A percentile compares a stretch with the other conserved stretches of the same genome.
Conservation (phyloP, 1,140 invertebrate genomes). For the Drosophila parvula region DNA sequence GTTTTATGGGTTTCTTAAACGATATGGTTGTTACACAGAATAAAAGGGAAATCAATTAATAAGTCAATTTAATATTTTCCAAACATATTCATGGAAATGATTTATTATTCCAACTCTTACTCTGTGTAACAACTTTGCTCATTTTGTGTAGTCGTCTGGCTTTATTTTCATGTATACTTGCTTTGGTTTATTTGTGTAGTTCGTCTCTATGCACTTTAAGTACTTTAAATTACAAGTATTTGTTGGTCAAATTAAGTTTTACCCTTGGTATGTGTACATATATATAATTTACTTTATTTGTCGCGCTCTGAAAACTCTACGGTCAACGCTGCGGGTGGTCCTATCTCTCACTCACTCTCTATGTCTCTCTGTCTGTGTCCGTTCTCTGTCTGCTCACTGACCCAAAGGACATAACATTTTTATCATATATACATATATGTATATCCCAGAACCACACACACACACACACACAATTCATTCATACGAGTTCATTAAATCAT, state of each 20-base stretch:
- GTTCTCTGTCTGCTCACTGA: conserved; percentile 10
- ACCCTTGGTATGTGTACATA: conserved; percentile 21
- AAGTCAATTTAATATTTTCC: neutral
- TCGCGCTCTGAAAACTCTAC: conserved; percentile 44
- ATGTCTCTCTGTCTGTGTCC: neutral
- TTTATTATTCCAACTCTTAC: neutral
- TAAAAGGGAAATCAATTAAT: neutral
- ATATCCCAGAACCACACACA: conserved; percentile 4
- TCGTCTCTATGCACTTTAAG: conserved; percentile 21
- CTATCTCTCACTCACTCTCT: neutral
- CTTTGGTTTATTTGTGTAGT: conserved; percentile 35
- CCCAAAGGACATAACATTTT: conserved; percentile 19
- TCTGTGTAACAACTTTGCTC: neutral
- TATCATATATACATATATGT: conserved; percentile 13
- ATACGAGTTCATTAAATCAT: conserved; percentile 42
- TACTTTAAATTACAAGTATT: conserved; percentile 33
- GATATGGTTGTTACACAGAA: neutral
- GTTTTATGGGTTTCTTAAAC: conserved; percentile 7
- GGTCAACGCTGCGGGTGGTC: conserved; percentile 41
- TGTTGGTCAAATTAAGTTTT: conserved; percentile 39
- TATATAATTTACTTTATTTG: conserved; percentile 29
- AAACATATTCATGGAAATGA: neutral
- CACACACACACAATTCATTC: conserved; percentile 11
- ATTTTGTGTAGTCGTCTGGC: conserved; percentile 6
- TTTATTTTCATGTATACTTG: conserved; percentile 18